Conservation (phyloP, 2,113 vertebrate species). For the Madoqua kirkii region DNA sequence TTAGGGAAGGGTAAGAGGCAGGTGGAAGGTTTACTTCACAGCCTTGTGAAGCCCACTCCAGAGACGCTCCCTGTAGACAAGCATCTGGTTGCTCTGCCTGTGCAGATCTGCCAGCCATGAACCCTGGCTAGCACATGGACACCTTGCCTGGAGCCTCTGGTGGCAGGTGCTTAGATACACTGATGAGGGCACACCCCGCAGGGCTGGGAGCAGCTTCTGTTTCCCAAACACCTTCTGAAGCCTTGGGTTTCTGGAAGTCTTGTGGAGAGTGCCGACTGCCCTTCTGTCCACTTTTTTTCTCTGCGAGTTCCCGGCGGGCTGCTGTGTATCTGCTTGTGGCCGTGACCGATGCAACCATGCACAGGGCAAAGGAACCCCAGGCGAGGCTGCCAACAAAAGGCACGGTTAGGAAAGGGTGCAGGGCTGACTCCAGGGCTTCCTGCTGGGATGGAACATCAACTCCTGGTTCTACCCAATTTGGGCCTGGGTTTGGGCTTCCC, state of each 20-base stretch:
- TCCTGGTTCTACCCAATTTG: background rate
- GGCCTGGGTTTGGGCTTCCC: background rate
- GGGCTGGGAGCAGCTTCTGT: background rate
- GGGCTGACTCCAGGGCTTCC: conserved; percentile 88
- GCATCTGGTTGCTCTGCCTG: background rate
- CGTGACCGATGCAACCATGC: conserved; percentile 90
- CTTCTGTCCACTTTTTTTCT: background rate
- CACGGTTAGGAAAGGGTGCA: conserved; percentile 82
- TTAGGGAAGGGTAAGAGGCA: background rate
- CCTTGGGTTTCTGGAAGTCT: background rate
- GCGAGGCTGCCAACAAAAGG: conserved; percentile 83
- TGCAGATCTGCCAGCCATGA: background rate
- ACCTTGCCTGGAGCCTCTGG: background rate
- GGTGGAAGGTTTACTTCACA: background rate
- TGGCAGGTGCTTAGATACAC: background rate
- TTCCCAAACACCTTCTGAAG: background rate
- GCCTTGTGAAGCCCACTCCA: background rate
- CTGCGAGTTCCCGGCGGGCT: conserved; percentile 81
- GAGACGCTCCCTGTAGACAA: no score
- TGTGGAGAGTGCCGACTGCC: background rate
- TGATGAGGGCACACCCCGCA: fast-evolving
- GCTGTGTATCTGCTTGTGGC: conserved; percentile 92
- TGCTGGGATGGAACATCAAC: conserved; percentile 14
- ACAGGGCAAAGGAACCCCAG: conserved; percentile 93
- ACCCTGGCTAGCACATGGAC: background rate